Base-by-base conservation (phyloP, 2,888 invertebrate species). In the Dascillus cervinus region DNA sequence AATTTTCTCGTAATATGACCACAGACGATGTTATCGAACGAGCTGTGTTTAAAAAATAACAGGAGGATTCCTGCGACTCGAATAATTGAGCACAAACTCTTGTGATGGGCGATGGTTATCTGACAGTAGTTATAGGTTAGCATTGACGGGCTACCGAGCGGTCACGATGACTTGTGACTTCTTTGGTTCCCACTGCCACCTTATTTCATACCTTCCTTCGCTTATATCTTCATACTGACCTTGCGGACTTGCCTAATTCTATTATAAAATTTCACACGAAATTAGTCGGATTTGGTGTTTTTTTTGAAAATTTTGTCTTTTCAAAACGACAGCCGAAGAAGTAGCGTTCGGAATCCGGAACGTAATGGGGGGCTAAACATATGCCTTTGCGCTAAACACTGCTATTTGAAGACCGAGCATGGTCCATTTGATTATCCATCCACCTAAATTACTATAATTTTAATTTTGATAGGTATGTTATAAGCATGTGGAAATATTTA, bases 121-220 rank as follows among this genome's bases (percentile, higher is more conserved):
- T 53, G 53, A 53, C 53, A 53, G 49, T 53, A 53, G 53, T 53
- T 53, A 53, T 52, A 53, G 53, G 53, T 52, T 53, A 49, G 47
- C 49, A 50, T 53, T 53, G 52, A 53, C 47, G 44, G 43, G 47
- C 47, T 46, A 49, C 46, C 44, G 40, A 39, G 38, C 40, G 35
- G 32, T 31, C 33, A 36, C 39, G 37, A 49, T 49, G 48, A 49
- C 48, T 49, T 41, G 38, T 39, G 39, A 46, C 39, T 45, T 49
- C 39, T 43, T 47, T 37, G 34, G 44, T 41, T 45, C 43, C 43
- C 39, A 40, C 34, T 39, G 32, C 27, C 31, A 26, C 20, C 23
- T 22, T 29, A 24, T 11, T 22, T 22, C 28, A 29, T 19, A 20
- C 15, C 19, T 28, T 26, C 24, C 23, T 17, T 30, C 19, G 9